A percentile compares a stretch with the other conserved stretches of the same genome.
Conservation (phyloP, 2,888 invertebrate species). For the Epiperipatus broadwayi region DNA sequence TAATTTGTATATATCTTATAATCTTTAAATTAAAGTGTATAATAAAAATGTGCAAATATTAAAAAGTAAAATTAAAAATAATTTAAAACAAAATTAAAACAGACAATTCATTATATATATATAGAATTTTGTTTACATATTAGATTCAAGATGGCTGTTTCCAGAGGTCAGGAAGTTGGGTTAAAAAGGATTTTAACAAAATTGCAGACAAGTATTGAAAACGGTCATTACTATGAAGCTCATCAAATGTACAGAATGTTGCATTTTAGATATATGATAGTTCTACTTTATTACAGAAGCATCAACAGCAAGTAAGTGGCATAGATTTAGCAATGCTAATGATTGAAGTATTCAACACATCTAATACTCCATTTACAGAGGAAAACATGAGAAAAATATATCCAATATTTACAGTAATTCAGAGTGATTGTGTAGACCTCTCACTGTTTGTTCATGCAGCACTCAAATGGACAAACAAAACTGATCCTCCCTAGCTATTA, state of each 20-base stretch:
- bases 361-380: conserved; percentile 37
- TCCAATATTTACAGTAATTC: conserved; percentile 26
- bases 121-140: too few species aligned
- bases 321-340: conserved; percentile 66
- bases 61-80: too few species aligned
- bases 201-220: conserved; percentile 55
- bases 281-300: conserved; percentile 46
- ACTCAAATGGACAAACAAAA: conserved; percentile 52
- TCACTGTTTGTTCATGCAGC: conserved; percentile 55
- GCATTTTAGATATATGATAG: conserved; percentile 78
- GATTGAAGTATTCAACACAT: conserved; percentile 58
- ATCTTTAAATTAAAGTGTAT: too few species aligned
- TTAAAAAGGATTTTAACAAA: conserved; percentile 48
- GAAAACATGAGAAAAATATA: conserved; percentile 52
- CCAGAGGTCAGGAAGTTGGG: too few species aligned
- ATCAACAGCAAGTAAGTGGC: conserved; percentile 40
- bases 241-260: conserved; percentile 89
- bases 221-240: conserved; percentile 81
- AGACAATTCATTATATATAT: too few species aligned
- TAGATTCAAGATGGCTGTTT: too few species aligned
- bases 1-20: too few species aligned
- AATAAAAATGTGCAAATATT: too few species aligned
- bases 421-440: conserved; percentile 44
- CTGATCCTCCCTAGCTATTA: conserved; percentile 44
- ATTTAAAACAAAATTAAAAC: too few species aligned